Base-by-base conservation (phyloP, 2,797 vertebrate genomes). In the Chaunax sp. region DNA sequence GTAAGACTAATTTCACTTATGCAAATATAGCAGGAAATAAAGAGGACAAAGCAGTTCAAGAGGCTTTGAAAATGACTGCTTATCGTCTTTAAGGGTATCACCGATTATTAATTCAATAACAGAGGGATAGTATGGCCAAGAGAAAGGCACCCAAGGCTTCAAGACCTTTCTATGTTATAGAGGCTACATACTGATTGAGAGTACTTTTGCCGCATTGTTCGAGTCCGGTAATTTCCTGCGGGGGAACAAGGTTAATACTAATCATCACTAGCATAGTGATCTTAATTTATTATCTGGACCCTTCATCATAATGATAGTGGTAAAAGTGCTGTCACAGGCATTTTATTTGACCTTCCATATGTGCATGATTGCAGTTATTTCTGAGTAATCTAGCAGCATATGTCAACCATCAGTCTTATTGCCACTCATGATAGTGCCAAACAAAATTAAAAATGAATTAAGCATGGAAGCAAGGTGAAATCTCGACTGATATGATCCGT, bases 241-340 rank as follows among this genome's bases (percentile, higher is more conserved):
- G 20, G 63, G 46, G 71, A 35, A 76, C 63, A 69, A 76, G 70
- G 71, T 80, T 76, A 80, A 37, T 23, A 49, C 45, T 70, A 69
- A 79, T 80, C 67, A 65, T 80, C 57, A 63, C 57, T 50, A 59
- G 72, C 68, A 61, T n/a, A 54, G 67, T 80, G 56, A 82, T 78
- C 74, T 64, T 47, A 79, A 78, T 65, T 62, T 71, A 72, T 73
- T 72, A 75, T 75, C 59, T 35, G 25, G 51, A 63, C 47, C 41
- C 41, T 76, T 37, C 19, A 54, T 77, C 40, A 77, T 53, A 53
- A 68, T 56, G 46, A 66, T 66, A 23, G 25, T 44, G 38, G 64
- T 47, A 20, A 67, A 78, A 75, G 28, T 16, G 14, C 19, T 41
- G 64, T 64, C 45, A 64, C 41, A 61, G 35, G 56, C 33, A 45